A percentile compares a stretch with the other conserved stretches of the same genome.
Conservation (phyloP, 2,113 vertebrate species). For the Plestiodon gilberti region DNA sequence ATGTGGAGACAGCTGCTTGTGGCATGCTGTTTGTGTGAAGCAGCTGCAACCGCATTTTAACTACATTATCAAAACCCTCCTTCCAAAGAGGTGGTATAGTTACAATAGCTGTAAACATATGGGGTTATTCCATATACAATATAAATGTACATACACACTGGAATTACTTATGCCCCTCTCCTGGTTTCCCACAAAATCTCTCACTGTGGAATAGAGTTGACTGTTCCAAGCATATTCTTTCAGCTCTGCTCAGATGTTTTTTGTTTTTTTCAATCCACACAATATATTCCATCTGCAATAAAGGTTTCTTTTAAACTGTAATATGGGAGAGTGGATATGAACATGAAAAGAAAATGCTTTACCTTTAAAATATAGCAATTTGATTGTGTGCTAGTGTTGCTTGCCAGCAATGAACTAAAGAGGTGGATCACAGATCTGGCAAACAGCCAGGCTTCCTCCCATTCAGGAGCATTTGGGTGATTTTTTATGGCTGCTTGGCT, state of each 20-base stretch:
- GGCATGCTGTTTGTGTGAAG: not conserved
- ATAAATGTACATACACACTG: not conserved
- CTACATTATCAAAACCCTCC: not conserved
- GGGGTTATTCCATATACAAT: not conserved
- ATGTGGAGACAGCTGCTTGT: not conserved
- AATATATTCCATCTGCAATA: constrained; percentile 50
- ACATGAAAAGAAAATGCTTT: constrained; percentile 55
- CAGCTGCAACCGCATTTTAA: not conserved
- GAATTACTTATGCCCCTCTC: not conserved
- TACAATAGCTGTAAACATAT: not conserved
- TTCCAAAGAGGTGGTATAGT: not conserved
- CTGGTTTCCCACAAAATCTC: not conserved
- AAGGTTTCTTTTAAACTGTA: constrained; percentile 57
- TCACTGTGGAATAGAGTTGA: constrained; percentile 34
- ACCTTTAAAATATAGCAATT: constrained; percentile 71
- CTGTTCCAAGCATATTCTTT: constrained; percentile 8
- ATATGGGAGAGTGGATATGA: constrained; percentile 52
- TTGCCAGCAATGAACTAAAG: constrained; percentile 78
- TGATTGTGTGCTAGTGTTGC: constrained; percentile 73
- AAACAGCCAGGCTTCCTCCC: constrained; percentile 62
- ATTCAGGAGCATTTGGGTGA: constrained; percentile 52
- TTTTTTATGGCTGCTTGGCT: constrained; percentile 45
- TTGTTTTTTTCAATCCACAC: constrained; percentile 33
- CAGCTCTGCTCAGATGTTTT: constrained; percentile 19
- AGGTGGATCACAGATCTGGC: constrained; percentile 75